phyloP scores from a whole-genome alignment of 2,888 invertebrate genomes.

The Azorinus chamasolen region DNA sequence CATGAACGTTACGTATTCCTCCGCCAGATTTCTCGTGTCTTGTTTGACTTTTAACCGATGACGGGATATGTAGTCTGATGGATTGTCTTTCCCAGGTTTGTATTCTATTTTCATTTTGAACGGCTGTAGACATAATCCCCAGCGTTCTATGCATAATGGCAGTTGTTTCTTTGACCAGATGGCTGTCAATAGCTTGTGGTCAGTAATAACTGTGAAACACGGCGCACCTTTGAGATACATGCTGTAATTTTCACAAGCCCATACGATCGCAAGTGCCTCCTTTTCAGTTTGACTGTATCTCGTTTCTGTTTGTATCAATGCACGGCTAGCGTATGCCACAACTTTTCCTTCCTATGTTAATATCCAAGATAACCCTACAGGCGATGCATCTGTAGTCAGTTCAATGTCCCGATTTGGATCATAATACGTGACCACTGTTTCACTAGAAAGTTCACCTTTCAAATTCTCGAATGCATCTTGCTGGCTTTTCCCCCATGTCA shows the following conservation, averaged over 20 bases:
- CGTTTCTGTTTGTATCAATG: constrained; percentile 58
- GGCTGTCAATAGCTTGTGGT: constrained; percentile 66
- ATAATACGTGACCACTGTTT: constrained; percentile 61
- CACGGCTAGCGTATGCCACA: constrained; percentile 57
- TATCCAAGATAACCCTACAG: constrained; percentile 63
- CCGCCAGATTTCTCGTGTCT: constrained; percentile 48
- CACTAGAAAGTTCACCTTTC: constrained; percentile 50
- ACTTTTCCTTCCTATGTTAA: too few species aligned
- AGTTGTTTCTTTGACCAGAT: constrained; percentile 48
- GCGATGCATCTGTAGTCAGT: constrained; percentile 61
- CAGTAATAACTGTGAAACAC: constrained; percentile 65
- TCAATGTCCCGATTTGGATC: constrained; percentile 48
- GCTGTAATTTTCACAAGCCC: constrained; percentile 70
- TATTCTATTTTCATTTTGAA: constrained; percentile 63
- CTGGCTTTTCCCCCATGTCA: constrained; percentile 60
- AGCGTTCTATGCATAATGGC: constrained; percentile 68
- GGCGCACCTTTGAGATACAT: constrained; percentile 63
- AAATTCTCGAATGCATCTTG: constrained; percentile 58
- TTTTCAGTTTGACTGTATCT: constrained; percentile 70
- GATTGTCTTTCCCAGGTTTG: constrained; percentile 65
- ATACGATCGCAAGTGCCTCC: constrained; percentile 71
- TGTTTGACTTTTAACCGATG: constrained; percentile 48
- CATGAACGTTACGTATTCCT: constrained; percentile 68
- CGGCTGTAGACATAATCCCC: constrained; percentile 55
- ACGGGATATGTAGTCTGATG: constrained; percentile 69